Percentiles rank a stretch among this genome's conserved stretches.
These are phyloP conservation scores for Cataglyphis albicans DNA, from an alignment of 2,888 invertebrate genomes.

Conservation along the genomic window DNA sequence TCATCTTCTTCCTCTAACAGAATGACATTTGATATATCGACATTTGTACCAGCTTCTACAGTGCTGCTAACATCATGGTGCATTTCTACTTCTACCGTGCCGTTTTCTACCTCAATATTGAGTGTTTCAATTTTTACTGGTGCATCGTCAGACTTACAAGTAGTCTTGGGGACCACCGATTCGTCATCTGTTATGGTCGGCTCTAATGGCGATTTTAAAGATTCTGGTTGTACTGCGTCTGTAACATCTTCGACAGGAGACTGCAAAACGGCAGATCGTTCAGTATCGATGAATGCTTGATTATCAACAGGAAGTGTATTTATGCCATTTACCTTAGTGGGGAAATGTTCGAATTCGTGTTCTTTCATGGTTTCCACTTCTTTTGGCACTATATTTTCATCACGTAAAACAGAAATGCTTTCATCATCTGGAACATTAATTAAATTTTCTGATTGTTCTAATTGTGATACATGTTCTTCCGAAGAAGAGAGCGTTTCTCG, in stretches of 20 bases:
- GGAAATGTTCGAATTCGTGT: constrained; percentile 72
- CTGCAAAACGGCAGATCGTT: constrained; percentile 79
- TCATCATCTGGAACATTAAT: neutral
- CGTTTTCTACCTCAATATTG: constrained; percentile 80
- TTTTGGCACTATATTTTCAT: constrained; percentile 26
- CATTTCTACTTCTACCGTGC: constrained; percentile 85
- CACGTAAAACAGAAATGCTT: neutral
- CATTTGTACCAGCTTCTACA: constrained; percentile 77
- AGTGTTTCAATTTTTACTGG: constrained; percentile 78
- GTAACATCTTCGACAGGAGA: constrained; percentile 73
- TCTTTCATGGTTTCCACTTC: constrained; percentile 62
- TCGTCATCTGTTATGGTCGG: constrained; percentile 77
- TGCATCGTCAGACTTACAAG: constrained; percentile 84
- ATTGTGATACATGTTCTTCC: neutral
- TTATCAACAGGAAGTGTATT: constrained; percentile 52
- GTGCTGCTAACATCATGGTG: constrained; percentile 82
- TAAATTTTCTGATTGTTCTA: constrained; percentile 15
- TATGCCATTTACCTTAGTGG: constrained; percentile 77
- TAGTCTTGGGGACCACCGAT: constrained; percentile 73
- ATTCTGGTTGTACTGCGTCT: constrained; percentile 46
- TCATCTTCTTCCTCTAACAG: constrained; percentile 70
- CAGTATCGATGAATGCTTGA: constrained; percentile 74
- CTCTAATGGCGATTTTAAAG: constrained; percentile 67
- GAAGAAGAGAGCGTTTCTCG: neutral
- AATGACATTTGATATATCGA: constrained; percentile 66